Percentiles rank a stretch among this genome's conserved stretches.
Evolutionary conservation across 92 coral and sea anemone species (phyloP).

Genomic region (Bergia puertoricense): DNA sequence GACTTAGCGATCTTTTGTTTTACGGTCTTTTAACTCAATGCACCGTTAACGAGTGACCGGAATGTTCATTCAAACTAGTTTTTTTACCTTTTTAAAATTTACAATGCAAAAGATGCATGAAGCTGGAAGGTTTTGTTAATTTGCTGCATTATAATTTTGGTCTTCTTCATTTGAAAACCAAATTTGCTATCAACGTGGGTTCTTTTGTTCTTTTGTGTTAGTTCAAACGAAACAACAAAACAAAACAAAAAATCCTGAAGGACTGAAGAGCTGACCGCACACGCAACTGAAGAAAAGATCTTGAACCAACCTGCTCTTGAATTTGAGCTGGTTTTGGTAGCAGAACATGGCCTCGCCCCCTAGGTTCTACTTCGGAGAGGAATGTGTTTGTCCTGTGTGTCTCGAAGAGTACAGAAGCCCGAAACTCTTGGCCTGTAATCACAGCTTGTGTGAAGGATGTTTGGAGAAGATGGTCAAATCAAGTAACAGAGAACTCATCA

Average conservation of each 20-base stretch:
- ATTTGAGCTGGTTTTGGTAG: neutral
- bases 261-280: neutral
- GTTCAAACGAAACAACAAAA: neutral
- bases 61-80: neutral
- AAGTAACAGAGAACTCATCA: constrained; percentile 11
- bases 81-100: neutral
- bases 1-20: too few relatives aligned
- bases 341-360: constrained; percentile 14
- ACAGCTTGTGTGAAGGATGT: constrained; percentile 71
- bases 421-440: constrained; percentile 64
- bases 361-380: constrained; percentile 46
- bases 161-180: constrained; percentile 10
- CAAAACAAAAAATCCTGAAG: neutral
- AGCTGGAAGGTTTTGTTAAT: neutral
- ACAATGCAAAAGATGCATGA: neutral
- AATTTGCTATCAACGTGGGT: constrained; percentile 19
- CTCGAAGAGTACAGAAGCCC: constrained; percentile 74
- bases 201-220: constrained; percentile 22
- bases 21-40: too few relatives aligned
- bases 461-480: constrained; percentile 62
- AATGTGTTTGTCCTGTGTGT: constrained; percentile 69
- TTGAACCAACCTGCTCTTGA: neutral
- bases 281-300: neutral
- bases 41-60: neutral
- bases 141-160: neutral